Base-by-base conservation (phyloP, 2,797 vertebrate genomes). In the Galagoides demidoff region DNA sequence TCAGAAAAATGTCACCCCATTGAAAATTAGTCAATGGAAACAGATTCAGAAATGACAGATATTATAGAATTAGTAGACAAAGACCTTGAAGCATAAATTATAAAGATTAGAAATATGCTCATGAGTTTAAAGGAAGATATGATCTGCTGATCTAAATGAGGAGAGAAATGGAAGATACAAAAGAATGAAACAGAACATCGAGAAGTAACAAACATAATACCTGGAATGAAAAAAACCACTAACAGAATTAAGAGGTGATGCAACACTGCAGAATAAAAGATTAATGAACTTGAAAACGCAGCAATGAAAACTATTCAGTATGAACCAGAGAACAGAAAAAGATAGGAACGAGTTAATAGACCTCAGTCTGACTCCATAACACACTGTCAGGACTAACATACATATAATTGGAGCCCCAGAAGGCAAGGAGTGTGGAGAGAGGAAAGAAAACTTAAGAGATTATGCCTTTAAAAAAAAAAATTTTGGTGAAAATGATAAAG, bases 51-150 rank as follows among this genome's bases (percentile, higher is more conserved):
- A 88, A 90, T 88, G 64, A 76, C 22, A 86, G 43, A 43, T 59
- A 55, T 5, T 34, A 61, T 86, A n/a, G 45, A 83, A 92, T 73
- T 68, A 92, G 55, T 25, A 93, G 59, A 85, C 8, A 85, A 93
- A 45, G 25, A 49, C 37, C 59, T 94, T 71, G 78, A 68, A 64
- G 63, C n/a, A 45, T 27, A 37, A 82, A 34, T 73, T 82, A 68
- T 49, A 76, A 82, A 92, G 79, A 59, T 82, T 88, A n/a, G 79
- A 93, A 94, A 52, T 81, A 79, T 37, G 9, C 37, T 70, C 5
- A 7, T 93, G 23, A 20, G 85, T 92, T 95, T 94, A 88, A 93
- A 95, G 81, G 29, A 89, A 84, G 45, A 39, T 73, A 31, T 81
- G 20, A 71, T 85, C 34, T 68, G n/a, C 64, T 68, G 64, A 68